phyloP scores from a whole-genome alignment of 2,888 invertebrate species.

The Pedicia rivosa region DNA sequence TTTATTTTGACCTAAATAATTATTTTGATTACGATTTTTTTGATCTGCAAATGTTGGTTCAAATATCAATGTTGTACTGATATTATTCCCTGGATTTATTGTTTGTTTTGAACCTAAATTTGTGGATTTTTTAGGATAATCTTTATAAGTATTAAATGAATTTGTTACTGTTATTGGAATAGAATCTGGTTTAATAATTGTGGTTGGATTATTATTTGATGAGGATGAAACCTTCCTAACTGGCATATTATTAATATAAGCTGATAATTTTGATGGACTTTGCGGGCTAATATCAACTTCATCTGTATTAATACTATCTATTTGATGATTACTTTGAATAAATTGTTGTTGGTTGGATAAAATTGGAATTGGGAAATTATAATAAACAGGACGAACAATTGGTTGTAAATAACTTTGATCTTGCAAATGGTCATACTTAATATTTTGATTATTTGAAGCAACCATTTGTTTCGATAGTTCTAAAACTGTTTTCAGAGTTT shows the following conservation, averaged over 20 bases:
- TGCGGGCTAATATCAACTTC: not conserved
- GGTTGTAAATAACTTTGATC: conserved; percentile 17
- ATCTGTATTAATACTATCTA: not conserved
- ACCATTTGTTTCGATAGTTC: conserved; percentile 31
- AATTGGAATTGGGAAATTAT: conserved; percentile 14
- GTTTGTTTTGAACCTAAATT: too few relatives aligned
- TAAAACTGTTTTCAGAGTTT: conserved; percentile 28
- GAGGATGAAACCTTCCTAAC: too few relatives aligned
- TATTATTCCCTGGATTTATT: not conserved
- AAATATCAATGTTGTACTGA: not conserved
- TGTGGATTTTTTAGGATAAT: too few relatives aligned
- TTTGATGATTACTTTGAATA: not conserved
- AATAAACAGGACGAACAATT: conserved; percentile 24
- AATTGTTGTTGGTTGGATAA: conserved; percentile 9
- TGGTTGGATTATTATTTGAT: too few relatives aligned
- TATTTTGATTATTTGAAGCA: not conserved
- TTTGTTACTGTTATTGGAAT: too few relatives aligned
- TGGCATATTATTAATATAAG: not conserved
- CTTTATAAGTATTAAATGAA: too few relatives aligned
- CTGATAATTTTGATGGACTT: not conserved
- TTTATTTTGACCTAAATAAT: too few relatives aligned
- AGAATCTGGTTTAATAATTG: too few relatives aligned
- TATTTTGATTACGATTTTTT: too few relatives aligned
- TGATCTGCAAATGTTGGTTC: too few relatives aligned
- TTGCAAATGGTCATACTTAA: not conserved